These are phyloP conservation scores for Candidula unifasciata DNA, from an alignment of 2,888 invertebrate genomes.

Conservation along the genomic window DNA sequence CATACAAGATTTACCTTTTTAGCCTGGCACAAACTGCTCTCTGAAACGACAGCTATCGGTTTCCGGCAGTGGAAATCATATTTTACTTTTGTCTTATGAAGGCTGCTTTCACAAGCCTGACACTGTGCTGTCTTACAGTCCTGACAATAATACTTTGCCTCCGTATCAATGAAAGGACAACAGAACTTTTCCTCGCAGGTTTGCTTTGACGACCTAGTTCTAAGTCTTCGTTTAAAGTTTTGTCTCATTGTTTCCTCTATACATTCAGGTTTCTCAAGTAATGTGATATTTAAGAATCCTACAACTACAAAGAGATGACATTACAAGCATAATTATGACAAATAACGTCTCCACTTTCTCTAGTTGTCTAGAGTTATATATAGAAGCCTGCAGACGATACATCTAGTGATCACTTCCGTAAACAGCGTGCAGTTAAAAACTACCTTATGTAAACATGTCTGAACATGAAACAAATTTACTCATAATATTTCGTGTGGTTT, in stretches of 20 bases:
- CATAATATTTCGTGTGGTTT: background rate
- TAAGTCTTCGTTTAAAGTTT: slow-evolving; percentile 59
- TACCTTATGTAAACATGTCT: too few species aligned
- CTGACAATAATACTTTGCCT: slow-evolving; percentile 73
- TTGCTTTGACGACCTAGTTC: slow-evolving; percentile 69
- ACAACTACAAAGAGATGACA: background rate
- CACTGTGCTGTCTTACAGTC: slow-evolving; percentile 77
- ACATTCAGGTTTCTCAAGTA: background rate
- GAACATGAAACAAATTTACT: too few species aligned
- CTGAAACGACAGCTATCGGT: slow-evolving; percentile 64
- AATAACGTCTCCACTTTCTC: background rate
- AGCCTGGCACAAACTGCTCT: slow-evolving; percentile 72
- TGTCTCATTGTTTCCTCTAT: slow-evolving; percentile 60
- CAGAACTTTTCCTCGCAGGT: slow-evolving; percentile 73
- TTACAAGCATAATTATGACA: background rate
- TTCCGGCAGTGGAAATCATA: slow-evolving; percentile 74
- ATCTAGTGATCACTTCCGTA: too few species aligned
- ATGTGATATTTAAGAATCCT: background rate
- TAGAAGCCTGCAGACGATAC: background rate
- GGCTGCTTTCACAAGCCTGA: slow-evolving; percentile 71
- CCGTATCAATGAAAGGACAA: slow-evolving; percentile 69
- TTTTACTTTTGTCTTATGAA: slow-evolving; percentile 72
- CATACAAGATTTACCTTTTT: slow-evolving; percentile 61
- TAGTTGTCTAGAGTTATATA: slow-evolving; percentile 17
- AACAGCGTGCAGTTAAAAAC: too few species aligned